Base-by-base conservation (phyloP, 2,113 vertebrate species). In the Chitala chitala region DNA sequence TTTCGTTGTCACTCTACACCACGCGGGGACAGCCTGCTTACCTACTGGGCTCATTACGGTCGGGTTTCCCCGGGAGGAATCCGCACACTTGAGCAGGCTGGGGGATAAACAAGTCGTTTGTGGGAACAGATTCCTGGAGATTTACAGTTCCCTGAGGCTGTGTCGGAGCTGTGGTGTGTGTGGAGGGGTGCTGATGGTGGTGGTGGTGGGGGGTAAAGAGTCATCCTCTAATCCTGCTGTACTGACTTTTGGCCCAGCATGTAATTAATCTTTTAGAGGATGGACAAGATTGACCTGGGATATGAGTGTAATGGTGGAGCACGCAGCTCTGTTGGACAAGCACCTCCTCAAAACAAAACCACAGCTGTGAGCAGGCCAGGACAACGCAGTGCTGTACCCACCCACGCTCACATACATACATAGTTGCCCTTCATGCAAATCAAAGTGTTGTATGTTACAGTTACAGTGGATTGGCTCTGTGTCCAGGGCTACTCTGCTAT, bases 221-320 rank as follows among this genome's bases (percentile, higher is more conserved):
- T 1, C 12, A 38, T 24, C 36, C 40, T 46, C 46, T 78, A 82
- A 78, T 77, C 55, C 68, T 72, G 24, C 46, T 15, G 17, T 31
- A 13, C 7, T 79, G 77, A 55, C 58, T 51, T 80, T 81, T 81
- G 84, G 77, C 79, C 86, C 36, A 86, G 79, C 24, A 72, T 44
- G 36, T 51, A 70, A 79, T 69, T 72, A 58, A 3, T 78, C 72
- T 81, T 75, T 72, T 82, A 78, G 44, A 56, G 1, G 8, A 68
- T 36, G 56, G 2, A 77, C 69, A 44, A 20, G 20, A 61, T 77
- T 79, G 78, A 63, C 59, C 77, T 77, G 70, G 75, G 44, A 85
- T 84, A 76, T 56, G 70, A 76, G 58, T 77, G 83, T 54, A 65
- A 65, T 65, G 63, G 40, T 33, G 36, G 63, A 65, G 36, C 24